A percentile compares a stretch with the other conserved stretches of the same genome.
Evolutionary conservation across 2,113 vertebrate species (phyloP).

Genomic region (Tachuris rubrigastra): DNA sequence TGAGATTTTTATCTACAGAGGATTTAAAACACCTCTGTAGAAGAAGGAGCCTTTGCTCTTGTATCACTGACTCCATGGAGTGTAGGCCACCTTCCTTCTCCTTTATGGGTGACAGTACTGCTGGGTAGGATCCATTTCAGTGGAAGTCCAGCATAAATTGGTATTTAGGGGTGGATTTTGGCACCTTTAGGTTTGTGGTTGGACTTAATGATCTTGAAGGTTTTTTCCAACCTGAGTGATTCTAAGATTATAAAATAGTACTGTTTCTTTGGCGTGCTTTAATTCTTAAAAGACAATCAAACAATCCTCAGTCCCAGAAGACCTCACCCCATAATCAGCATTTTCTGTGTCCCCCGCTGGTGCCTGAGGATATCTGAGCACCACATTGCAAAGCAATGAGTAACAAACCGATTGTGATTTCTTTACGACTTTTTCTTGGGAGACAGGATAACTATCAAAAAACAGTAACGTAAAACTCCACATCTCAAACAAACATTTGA

Average conservation of each 20-base stretch:
- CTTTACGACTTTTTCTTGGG: background rate
- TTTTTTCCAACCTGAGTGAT: background rate
- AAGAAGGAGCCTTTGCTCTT: background rate
- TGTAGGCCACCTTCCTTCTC: background rate
- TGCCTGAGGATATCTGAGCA: background rate
- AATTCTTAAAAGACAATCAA: background rate
- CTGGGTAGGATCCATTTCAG: background rate
- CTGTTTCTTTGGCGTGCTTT: background rate
- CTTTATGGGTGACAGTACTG: background rate
- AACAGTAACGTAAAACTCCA: background rate
- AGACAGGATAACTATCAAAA: background rate
- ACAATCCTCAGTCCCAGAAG: background rate
- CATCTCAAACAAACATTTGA: background rate
- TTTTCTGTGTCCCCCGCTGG: background rate
- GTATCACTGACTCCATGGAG: background rate
- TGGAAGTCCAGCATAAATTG: background rate
- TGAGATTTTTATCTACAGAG: background rate
- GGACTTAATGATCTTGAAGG: background rate
- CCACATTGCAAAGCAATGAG: background rate
- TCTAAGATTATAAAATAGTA: background rate
- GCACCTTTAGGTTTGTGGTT: background rate
- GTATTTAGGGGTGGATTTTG: background rate
- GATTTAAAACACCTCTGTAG: background rate
- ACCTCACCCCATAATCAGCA: background rate
- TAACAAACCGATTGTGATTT: background rate